Base-by-base conservation (phyloP, 2,888 invertebrate species). In the Melieria picta region DNA sequence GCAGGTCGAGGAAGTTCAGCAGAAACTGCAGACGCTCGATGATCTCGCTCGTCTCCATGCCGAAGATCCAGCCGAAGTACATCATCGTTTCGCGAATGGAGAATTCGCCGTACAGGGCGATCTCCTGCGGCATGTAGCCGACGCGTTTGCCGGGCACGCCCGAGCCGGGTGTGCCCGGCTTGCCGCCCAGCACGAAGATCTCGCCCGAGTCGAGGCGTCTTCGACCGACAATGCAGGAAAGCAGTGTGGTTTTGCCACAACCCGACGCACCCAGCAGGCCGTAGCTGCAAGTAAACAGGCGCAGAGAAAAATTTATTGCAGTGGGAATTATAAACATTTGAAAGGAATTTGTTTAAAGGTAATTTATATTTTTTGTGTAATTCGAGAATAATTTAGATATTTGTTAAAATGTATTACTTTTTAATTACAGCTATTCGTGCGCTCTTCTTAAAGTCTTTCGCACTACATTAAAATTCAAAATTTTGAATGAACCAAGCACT, bases 61-160 rank as follows among this genome's bases (percentile, higher is more conserved):
- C 95, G 87, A 96, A 96, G 82, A 98, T 95, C 92, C 96, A 94
- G 57, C 97, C 97, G 87, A 98, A 98, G 87, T 97, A 97, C 91
- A 94, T 93, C 93, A 98, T 94, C 0, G 97, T 97, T 86, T 98
- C 98, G 77, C 92, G 92, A 81, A 98, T 97, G 50, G 96, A 94
- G 88, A 98, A 97, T 88, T 96, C 96, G 3, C 94, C 95, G 85
- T 95, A 96, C 0, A 96, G 89, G 0, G 96, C 96, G 72, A 95
- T 95, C 88, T 96, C 96, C 82, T 96, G 93, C 0, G 98, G 98
- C 98, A 98, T 98, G 88, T 97, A 98, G 65, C 98, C 98, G n/a
- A 98, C 96, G 45, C 95, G 90, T 83, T 94, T 94, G 9, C 98
- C 98, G 0, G 98, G 98, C 13, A 96, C 95, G 6, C 94, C 95